Base-by-base conservation (phyloP, 2,888 invertebrate species). In the Campoletis raptor region DNA sequence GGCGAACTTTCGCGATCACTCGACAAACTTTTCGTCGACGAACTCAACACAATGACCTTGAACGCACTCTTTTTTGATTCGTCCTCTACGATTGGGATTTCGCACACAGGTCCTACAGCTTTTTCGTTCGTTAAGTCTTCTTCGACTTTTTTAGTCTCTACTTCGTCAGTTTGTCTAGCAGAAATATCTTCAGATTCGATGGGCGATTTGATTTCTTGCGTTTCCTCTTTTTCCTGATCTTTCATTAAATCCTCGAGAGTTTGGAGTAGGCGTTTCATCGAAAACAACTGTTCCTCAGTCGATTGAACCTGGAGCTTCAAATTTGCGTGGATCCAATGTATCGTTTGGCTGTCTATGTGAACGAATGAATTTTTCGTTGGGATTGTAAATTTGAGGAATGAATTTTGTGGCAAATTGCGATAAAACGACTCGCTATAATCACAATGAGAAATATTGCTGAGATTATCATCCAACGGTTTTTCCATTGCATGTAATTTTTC, bases 241-340 rank as follows among this genome's bases (percentile, higher is more conserved):
- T 70, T 30, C 12, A 77, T 64, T 12, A 45, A 37, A 6, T 81
- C 76, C n/a, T 81, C 81, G 30, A 85, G n/a, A 4, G 70, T 57
- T 21, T 70, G 61, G n/a, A 81, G 21, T n/a, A 81, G 12, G 0
- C 30, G 52, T 52, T 64, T 86, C 86, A 81, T 84, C 18, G 61
- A 36, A 10, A 74, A 70, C 40, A 86, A 70, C n/a, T 74, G 78
- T 21, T 86, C 79, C 70, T 87, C 86, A 6, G 37, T 45, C 40
- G 61, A 76, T 30, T 70, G 79, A 30, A 87, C 61, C 10, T 21
- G 52, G 0, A 48, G 24, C 21, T 81, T 82, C 40, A 87, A 48
- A 48, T 82, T 79, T 15, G 21, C 81, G 21, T 70, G 74, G 9
- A 84, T 52, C 84, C 78, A 84, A 7, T 21, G 18, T 24, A 87